Evolutionary conservation across 2,888 invertebrate species (phyloP).

Genomic region (Xestobium rufovillosum): DNA sequence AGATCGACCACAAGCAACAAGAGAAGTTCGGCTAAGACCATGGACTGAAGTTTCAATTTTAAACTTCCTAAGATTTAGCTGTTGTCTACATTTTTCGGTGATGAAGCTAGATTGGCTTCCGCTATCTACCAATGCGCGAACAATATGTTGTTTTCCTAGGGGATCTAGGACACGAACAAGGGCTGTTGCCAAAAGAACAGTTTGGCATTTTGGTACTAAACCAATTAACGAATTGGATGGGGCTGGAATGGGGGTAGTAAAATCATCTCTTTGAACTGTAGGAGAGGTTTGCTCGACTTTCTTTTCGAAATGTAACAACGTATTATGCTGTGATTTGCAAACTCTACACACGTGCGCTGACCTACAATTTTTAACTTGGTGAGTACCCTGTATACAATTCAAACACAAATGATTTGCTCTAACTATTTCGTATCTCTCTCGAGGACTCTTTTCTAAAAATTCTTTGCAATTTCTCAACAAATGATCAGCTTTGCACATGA

Average conservation of each 20-base stretch:
- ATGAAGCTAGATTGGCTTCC: not conserved
- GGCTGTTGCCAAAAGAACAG: not conserved
- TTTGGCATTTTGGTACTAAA: too few species aligned
- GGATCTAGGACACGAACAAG: not conserved
- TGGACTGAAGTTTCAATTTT: not conserved
- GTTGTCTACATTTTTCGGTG: not conserved
- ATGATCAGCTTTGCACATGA: too few species aligned
- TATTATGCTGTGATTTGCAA: constrained; percentile 1
- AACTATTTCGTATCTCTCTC: too few species aligned
- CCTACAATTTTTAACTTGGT: too few species aligned
- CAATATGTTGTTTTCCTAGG: constrained; percentile 1
- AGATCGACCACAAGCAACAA: not conserved
- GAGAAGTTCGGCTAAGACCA: not conserved
- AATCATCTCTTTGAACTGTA: too few species aligned
- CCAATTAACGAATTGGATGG: too few species aligned
- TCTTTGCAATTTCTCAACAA: too few species aligned
- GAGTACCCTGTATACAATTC: too few species aligned
- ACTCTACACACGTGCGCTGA: too few species aligned
- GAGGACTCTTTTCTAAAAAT: too few species aligned
- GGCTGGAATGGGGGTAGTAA: too few species aligned
- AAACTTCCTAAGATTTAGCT: not conserved
- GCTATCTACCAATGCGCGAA: not conserved
- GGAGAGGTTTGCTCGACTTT: not conserved
- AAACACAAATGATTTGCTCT: too few species aligned
- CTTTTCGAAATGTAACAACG: constrained; percentile 3